Evolutionary conservation across 2,797 vertebrate species (phyloP).

Genomic region (Gouania willdenowi): DNA sequence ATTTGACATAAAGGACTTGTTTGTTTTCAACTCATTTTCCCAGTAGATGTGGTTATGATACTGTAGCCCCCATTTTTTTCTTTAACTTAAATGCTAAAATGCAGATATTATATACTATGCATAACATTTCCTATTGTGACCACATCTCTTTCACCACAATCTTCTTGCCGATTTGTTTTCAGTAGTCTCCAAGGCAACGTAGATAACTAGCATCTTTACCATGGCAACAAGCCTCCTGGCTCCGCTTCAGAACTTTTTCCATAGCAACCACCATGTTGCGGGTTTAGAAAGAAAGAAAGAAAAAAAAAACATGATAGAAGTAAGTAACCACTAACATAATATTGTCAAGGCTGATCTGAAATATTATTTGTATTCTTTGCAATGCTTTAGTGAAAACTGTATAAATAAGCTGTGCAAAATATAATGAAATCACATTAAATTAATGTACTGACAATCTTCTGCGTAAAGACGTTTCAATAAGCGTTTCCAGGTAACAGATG

Average conservation of each 20-base stretch:
- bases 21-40: neutral
- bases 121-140: slow-evolving; percentile 52
- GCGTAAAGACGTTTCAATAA: slow-evolving; percentile 21
- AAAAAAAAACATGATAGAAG: too few species aligned
- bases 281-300: too few species aligned
- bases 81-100: too few species aligned
- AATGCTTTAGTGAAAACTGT: too few species aligned
- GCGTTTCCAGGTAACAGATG: slow-evolving; percentile 46
- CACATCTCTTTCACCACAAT: slow-evolving; percentile 2
- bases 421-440: too few species aligned
- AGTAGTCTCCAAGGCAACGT: slow-evolving; percentile 56
- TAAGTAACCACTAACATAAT: too few species aligned
- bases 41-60: too few species aligned
- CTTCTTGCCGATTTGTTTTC: slow-evolving; percentile 30
- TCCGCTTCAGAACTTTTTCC: slow-evolving; percentile 55
- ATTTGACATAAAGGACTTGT: slow-evolving; percentile 43
- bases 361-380: too few species aligned
- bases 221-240: slow-evolving; percentile 63
- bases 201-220: slow-evolving; percentile 48
- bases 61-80: too few species aligned
- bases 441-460: too few species aligned
- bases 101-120: neutral
- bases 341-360: too few species aligned
- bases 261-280: slow-evolving; percentile 73
- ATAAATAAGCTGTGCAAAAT: too few species aligned